Evolutionary conservation across 1,140 invertebrate species (phyloP).

Genomic region (Maniola jurtina): DNA sequence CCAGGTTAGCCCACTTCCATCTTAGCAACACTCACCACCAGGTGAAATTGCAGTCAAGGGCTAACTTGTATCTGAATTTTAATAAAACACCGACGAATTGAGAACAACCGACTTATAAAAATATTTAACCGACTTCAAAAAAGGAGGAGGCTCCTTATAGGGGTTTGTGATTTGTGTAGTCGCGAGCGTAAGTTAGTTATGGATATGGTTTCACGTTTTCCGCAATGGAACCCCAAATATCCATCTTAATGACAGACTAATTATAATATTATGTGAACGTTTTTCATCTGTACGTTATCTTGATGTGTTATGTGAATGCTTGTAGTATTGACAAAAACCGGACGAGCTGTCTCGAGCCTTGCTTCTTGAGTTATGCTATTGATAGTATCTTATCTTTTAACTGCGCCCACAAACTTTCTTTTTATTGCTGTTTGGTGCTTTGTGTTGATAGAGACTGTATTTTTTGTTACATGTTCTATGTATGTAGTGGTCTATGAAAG

Average conservation of each 20-base stretch:
- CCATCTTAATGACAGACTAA: slow-evolving; percentile 56
- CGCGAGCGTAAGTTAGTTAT: no score
- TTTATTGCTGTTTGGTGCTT: slow-evolving; percentile 20
- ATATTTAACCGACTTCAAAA: no score
- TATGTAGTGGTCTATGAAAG: no score
- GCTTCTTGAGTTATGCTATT: slow-evolving; percentile 25
- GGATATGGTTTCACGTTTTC: background rate
- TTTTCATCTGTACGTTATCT: slow-evolving; percentile 32
- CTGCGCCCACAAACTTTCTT: slow-evolving; percentile 25
- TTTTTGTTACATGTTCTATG: background rate
- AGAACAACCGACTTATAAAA: no score
- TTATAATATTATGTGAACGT: slow-evolving; percentile 42
- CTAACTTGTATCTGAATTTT: no score
- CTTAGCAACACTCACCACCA: no score
- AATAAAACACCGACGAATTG: no score
- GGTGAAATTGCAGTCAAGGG: no score
- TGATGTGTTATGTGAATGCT: slow-evolving; percentile 34
- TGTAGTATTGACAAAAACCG: slow-evolving; percentile 37
- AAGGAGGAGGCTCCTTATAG: no score
- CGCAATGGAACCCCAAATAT: background rate
- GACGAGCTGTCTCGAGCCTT: slow-evolving; percentile 17
- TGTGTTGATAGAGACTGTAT: slow-evolving; percentile 5
- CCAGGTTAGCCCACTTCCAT: no score
- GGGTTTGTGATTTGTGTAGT: no score
- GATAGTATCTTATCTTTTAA: slow-evolving; percentile 32